Conservation (phyloP, 2,888 invertebrate genomes). For the Clostera curtula region DNA sequence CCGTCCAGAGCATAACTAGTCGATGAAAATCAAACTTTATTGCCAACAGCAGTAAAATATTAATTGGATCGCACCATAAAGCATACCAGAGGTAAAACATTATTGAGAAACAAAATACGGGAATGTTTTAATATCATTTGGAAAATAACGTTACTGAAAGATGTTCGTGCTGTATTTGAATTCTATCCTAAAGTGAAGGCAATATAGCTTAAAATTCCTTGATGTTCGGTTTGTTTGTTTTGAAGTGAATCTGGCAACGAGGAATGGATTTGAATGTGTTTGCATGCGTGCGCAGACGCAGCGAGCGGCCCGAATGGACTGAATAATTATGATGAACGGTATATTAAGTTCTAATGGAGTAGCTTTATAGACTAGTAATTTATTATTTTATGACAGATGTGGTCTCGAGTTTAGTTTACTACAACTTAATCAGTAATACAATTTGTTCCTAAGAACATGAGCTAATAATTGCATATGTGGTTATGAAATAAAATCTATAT, state of each 20-base stretch:
- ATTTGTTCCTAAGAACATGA: too few species aligned
- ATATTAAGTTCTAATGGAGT: constrained; percentile 8
- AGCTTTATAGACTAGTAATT: constrained; percentile 14
- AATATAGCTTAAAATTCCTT: constrained; percentile 5
- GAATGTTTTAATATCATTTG: constrained; percentile 21
- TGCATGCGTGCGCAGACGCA: constrained; percentile 28
- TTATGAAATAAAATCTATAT: too few species aligned
- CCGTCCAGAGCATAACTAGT: constrained; percentile 10
- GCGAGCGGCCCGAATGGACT: constrained; percentile 29
- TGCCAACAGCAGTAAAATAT: not conserved
- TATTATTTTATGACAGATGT: too few species aligned
- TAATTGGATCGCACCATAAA: constrained; percentile 3
- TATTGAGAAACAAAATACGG: constrained; percentile 16
- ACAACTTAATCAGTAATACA: too few species aligned
- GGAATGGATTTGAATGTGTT: constrained; percentile 37
- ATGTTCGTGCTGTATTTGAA: not conserved
- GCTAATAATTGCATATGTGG: too few species aligned
- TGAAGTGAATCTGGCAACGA: constrained; percentile 11
- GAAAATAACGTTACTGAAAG: constrained; percentile 16
- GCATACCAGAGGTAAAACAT: constrained; percentile 15
- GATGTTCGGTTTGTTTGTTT: constrained; percentile 15
- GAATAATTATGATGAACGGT: constrained; percentile 24
- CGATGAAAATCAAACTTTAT: constrained; percentile 5
- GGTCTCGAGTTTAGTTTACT: too few species aligned
- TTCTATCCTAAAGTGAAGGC: not conserved